Evolutionary conservation across 2,113 vertebrate species (phyloP).

Genomic region (Argyrosomus japonicus): DNA sequence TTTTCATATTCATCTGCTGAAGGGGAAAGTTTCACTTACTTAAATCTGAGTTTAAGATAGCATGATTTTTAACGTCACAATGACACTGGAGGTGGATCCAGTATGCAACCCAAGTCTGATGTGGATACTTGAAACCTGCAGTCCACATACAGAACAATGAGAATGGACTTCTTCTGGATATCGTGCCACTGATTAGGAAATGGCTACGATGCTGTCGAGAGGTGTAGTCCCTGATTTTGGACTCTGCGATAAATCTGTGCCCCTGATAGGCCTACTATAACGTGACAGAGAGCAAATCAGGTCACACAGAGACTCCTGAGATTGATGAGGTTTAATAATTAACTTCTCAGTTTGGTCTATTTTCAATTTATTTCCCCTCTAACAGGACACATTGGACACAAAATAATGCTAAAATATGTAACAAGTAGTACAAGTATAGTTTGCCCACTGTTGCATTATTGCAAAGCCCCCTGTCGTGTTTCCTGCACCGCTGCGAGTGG

Average conservation of each 20-base stretch:
- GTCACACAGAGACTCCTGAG: conserved; percentile 1
- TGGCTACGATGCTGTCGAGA: not conserved
- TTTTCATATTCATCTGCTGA: not conserved
- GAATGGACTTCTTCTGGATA: not conserved
- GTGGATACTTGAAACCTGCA: no score
- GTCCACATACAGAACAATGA: not conserved
- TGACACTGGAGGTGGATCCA: not conserved
- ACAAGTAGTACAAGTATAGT: not conserved
- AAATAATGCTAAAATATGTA: not conserved
- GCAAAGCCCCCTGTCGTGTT: not conserved
- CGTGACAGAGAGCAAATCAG: not conserved
- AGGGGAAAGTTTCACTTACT: not conserved
- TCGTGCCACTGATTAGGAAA: conserved; percentile 7
- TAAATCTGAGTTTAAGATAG: not conserved
- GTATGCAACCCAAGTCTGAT: no score
- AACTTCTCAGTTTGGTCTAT: conserved; percentile 6
- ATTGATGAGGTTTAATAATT: conserved; percentile 44
- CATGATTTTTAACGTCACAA: not conserved
- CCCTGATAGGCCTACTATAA: not conserved
- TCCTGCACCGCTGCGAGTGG: not conserved
- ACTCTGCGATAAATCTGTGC: conserved; percentile 40
- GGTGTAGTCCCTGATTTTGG: conserved; percentile 32
- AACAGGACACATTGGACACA: not conserved
- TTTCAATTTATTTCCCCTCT: not conserved
- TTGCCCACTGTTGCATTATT: not conserved